Evolutionary conservation across 2,113 vertebrate species (phyloP).

Genomic region (Uria aalge): DNA sequence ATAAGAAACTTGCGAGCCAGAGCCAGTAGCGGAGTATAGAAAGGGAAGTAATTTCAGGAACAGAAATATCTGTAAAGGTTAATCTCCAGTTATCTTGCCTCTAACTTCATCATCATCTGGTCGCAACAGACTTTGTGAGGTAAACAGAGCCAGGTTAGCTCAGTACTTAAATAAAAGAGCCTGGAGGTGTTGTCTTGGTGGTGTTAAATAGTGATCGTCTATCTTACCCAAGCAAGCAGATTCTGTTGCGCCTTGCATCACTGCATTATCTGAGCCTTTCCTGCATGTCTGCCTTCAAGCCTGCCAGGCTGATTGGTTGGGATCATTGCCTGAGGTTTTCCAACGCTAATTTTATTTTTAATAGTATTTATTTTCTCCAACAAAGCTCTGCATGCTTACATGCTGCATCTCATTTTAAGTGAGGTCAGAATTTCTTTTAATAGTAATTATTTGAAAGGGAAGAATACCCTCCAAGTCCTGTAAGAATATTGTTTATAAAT

Average conservation of each 20-base stretch:
- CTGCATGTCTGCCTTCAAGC: background rate
- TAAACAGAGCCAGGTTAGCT: background rate
- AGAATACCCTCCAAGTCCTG: background rate
- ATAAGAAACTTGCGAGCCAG: slow-evolving; percentile 12
- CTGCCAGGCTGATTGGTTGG: background rate
- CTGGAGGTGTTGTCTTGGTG: slow-evolving; percentile 6
- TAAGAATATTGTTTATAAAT: slow-evolving; percentile 39
- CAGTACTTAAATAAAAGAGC: slow-evolving; percentile 19
- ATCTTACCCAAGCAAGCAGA: slow-evolving; percentile 14
- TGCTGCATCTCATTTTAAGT: slow-evolving; percentile 16
- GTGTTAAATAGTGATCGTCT: background rate
- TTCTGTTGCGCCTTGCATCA: background rate
- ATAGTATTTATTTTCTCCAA: slow-evolving; percentile 30
- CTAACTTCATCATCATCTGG: slow-evolving; percentile 31
- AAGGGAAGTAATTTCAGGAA: slow-evolving; percentile 62
- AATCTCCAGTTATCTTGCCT: slow-evolving; percentile 44
- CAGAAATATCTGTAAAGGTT: slow-evolving; percentile 48
- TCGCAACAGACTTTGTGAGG: background rate
- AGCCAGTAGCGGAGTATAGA: background rate
- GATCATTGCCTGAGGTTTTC: background rate
- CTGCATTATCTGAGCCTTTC: background rate
- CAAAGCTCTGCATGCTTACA: background rate
- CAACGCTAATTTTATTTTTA: background rate
- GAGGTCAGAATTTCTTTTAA: slow-evolving; percentile 41
- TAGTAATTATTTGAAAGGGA: slow-evolving; percentile 33